Conservation (phyloP, 1,140 invertebrate species). For the Caerostris extrusa region DNA sequence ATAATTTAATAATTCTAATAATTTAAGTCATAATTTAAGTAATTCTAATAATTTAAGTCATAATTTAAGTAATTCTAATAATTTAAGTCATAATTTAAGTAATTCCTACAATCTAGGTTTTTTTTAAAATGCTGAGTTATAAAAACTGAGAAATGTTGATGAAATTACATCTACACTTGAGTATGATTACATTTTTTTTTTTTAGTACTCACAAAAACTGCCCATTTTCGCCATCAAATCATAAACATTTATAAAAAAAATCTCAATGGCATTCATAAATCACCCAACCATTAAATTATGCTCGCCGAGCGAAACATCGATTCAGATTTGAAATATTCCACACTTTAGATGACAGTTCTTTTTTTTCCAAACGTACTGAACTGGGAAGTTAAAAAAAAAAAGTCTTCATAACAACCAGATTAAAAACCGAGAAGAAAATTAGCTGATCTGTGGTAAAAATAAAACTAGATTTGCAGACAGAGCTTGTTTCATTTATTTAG, state of each 20-base stretch:
- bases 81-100: too few relatives aligned
- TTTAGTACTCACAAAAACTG: too few relatives aligned
- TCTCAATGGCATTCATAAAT: neutral
- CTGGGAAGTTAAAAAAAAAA: neutral
- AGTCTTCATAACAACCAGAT: neutral
- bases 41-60: too few relatives aligned
- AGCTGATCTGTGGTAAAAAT: neutral
- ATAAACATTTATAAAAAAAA: too few relatives aligned
- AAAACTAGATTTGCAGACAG: neutral
- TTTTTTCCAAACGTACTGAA: neutral
- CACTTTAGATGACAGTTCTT: too few relatives aligned
- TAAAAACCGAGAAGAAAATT: neutral
- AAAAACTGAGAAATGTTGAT: neutral
- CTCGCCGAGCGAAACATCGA: neutral
- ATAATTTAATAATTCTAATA: too few relatives aligned
- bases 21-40: too few relatives aligned
- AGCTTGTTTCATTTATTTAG: neutral
- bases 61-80: too few relatives aligned
- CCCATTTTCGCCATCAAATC: too few relatives aligned
- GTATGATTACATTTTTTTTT: too few relatives aligned
- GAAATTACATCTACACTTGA: too few relatives aligned
- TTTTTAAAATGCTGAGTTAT: neutral
- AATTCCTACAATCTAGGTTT: too few relatives aligned
- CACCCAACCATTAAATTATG: neutral
- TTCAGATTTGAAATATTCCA: neutral